Conservation (phyloP, 2,888 invertebrate genomes). For the Leptopilina drosophilae region DNA sequence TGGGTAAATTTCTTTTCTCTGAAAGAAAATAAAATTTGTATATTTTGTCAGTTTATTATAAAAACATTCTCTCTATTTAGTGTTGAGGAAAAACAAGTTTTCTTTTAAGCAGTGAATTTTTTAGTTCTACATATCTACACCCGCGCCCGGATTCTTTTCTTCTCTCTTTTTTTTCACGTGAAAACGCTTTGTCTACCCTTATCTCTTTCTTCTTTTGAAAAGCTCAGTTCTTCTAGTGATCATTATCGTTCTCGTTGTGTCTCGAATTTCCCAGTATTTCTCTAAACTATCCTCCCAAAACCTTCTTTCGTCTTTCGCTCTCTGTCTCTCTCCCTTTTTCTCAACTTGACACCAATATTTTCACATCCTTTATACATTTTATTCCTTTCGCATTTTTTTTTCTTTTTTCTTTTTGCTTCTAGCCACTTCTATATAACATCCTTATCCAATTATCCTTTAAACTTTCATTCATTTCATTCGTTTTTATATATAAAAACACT, state of each 20-base stretch:
- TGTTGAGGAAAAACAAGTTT: not conserved
- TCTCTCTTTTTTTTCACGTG: not conserved
- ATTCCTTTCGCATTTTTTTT: not conserved
- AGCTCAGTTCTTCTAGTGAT: slow-evolving; percentile 24
- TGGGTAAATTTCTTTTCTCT: too few species aligned
- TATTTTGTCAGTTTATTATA: too few species aligned
- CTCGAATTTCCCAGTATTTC: slow-evolving; percentile 14
- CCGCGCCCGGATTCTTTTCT: slow-evolving; percentile 8
- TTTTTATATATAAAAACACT: not conserved
- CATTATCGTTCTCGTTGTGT: slow-evolving; percentile 26
- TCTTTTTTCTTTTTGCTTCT: not conserved
- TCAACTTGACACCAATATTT: not conserved
- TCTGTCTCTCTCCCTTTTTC: slow-evolving; percentile 21
- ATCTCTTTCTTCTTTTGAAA: slow-evolving; percentile 30
- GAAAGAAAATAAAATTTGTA: too few species aligned
- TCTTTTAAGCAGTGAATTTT: not conserved
- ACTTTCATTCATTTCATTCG: not conserved
- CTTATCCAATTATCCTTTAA: slow-evolving; percentile 23
- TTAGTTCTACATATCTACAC: not conserved
- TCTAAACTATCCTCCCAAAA: slow-evolving; percentile 24
- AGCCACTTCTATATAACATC: not conserved
- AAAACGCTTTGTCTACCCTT: slow-evolving; percentile 38
- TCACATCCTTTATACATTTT: not conserved
- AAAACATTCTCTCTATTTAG: not conserved
- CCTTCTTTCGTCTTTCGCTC: not conserved